A percentile compares a stretch with the other conserved stretches of the same genome.
Evolutionary conservation across 1,140 invertebrate genomes (phyloP).

Genomic region (Leptinotarsa undecemlineata): DNA sequence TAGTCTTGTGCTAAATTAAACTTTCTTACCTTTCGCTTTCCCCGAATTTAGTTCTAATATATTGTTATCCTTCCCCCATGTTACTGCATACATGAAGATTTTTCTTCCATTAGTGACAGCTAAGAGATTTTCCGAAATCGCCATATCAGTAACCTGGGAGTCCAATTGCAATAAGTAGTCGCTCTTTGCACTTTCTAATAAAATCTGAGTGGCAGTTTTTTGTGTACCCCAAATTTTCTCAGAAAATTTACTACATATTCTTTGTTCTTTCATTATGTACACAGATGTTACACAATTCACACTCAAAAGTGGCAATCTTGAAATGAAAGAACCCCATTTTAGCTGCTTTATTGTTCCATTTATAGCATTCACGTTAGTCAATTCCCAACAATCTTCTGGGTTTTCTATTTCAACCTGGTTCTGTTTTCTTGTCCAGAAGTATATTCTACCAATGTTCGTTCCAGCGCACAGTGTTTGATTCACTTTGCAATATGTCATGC

Average conservation of each 20-base stretch:
- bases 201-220: conserved; percentile 66
- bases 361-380: conserved; percentile 66
- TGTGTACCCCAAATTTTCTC: conserved; percentile 73
- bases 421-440: conserved; percentile 77
- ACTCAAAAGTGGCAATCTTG: conserved; percentile 72
- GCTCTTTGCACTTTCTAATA: conserved; percentile 59
- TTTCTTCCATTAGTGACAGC: conserved; percentile 77
- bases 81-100: conserved; percentile 57
- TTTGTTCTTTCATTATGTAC: conserved; percentile 83
- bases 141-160: conserved; percentile 70
- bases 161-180: conserved; percentile 41
- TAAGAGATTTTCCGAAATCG: conserved; percentile 74
- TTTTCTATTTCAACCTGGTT: conserved; percentile 53
- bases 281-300: conserved; percentile 86
- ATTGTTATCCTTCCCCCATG: conserved; percentile 34
- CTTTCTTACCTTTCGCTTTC: not conserved
- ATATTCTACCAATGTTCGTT: conserved; percentile 87
- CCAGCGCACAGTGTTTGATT: conserved; percentile 80
- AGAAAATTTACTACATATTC: conserved; percentile 75
- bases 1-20: too few species aligned
- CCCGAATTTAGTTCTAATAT: not conserved
- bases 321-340: conserved; percentile 70
- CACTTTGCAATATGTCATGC: conserved; percentile 69
- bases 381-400: conserved; percentile 68
- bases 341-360: conserved; percentile 75